phyloP scores from a whole-genome alignment of 2,113 vertebrate genomes.

The Gymnarchus niloticus region DNA sequence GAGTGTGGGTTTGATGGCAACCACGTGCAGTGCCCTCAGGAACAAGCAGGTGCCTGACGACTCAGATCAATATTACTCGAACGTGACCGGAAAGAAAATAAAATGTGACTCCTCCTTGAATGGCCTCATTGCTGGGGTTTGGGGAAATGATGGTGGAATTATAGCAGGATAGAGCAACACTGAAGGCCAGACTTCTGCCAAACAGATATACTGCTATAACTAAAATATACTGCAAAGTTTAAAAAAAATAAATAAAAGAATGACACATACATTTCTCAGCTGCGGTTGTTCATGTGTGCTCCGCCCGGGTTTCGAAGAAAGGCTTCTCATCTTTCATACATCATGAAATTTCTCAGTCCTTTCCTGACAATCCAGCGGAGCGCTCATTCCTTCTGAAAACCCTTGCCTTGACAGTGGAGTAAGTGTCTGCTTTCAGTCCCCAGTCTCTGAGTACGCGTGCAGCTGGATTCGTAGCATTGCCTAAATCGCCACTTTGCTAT shows the following conservation, averaged over 20 bases:
- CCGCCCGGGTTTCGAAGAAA: not conserved
- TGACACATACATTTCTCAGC: conserved; percentile 1
- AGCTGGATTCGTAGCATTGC: too few relatives aligned
- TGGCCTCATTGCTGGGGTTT: not conserved
- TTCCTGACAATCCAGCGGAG: not conserved
- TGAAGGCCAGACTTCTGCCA: not conserved
- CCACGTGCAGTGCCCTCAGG: not conserved
- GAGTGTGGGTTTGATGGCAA: not conserved
- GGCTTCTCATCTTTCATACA: not conserved
- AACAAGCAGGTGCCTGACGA: not conserved
- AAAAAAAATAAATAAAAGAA: not conserved
- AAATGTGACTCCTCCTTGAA: not conserved
- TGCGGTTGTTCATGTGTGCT: not conserved
- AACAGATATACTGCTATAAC: not conserved
- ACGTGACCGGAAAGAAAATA: not conserved
- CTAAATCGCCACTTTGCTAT: not conserved
- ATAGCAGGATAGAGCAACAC: not conserved
- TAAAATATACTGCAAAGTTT: conserved; percentile 1
- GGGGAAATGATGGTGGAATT: not conserved
- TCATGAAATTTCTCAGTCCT: not conserved
- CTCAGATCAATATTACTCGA: not conserved
- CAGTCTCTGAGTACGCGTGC: not conserved
- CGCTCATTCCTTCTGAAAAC: not conserved
- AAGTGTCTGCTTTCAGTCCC: not conserved
- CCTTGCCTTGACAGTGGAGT: not conserved